phyloP scores from a whole-genome alignment of 2,797 vertebrate genomes.

The Agapornis canus region DNA sequence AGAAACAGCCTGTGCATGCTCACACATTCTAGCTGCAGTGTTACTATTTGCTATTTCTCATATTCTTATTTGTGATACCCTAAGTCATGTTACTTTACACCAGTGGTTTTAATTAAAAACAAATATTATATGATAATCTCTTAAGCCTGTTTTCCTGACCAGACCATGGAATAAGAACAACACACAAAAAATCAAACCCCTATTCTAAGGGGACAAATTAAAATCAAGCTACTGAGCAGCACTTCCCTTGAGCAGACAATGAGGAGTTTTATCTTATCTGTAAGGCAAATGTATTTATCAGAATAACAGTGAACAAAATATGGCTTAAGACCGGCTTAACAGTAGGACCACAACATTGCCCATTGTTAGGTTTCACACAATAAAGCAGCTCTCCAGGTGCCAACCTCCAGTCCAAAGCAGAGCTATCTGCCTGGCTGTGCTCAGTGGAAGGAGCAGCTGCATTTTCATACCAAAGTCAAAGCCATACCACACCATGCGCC shows the following conservation, averaged over 20 bases:
- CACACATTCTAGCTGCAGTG: background rate
- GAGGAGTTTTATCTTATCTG: background rate
- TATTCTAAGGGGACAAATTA: background rate
- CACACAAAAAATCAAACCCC: background rate
- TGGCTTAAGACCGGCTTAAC: background rate
- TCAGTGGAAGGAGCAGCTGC: background rate
- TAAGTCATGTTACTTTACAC: background rate
- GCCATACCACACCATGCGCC: background rate
- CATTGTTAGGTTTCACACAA: background rate
- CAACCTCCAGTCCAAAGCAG: background rate
- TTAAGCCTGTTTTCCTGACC: constrained; percentile 12
- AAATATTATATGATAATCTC: constrained; percentile 6
- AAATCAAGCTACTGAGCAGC: background rate
- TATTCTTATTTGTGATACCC: background rate
- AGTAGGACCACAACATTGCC: background rate
- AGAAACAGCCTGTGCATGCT: background rate
- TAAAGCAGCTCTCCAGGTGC: background rate
- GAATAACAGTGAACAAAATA: background rate
- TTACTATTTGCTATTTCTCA: background rate
- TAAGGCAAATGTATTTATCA: background rate
- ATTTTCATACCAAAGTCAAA: background rate
- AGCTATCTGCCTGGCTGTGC: background rate
- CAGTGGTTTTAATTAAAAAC: constrained; percentile 46
- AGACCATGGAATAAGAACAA: background rate
- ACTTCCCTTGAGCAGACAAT: background rate